phyloP scores from a whole-genome alignment of 37 sponge, comb jelly and placozoan species.

The Aphrocallistes beatrix region DNA sequence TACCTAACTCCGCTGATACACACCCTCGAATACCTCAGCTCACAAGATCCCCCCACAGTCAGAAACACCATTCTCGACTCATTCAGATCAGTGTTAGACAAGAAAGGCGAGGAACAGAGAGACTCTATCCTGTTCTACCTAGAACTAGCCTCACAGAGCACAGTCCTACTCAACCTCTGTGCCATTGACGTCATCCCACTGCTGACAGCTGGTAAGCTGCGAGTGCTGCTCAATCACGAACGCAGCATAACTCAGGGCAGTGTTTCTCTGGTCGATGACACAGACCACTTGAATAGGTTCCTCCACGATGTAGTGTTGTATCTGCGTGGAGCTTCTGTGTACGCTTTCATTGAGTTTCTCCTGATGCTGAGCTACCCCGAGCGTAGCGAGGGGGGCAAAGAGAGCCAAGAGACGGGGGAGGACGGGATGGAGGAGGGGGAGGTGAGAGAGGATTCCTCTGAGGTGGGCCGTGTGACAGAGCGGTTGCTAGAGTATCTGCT shows the following conservation, averaged over 20 bases:
- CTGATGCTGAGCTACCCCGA: background rate
- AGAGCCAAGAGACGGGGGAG: background rate
- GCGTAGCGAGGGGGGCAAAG: background rate
- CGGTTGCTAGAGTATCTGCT: background rate
- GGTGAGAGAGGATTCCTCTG: background rate
- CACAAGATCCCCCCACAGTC: background rate
- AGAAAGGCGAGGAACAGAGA: background rate
- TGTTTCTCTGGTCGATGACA: background rate
- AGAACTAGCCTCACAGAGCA: background rate
- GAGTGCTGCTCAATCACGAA: background rate
- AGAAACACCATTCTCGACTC: background rate
- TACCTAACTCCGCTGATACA: background rate
- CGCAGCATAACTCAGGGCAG: background rate
- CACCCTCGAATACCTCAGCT: background rate
- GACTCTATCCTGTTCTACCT: background rate
- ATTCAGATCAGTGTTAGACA: background rate
- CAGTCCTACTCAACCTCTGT: background rate
- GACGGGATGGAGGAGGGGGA: slow-evolving; percentile 17
- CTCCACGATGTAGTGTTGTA: background rate
- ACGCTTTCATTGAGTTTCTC: background rate
- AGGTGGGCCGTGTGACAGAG: background rate
- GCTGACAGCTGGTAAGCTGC: background rate
- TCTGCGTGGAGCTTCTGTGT: background rate
- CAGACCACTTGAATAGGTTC: background rate
- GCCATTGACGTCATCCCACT: background rate